Evolutionary conservation across 92 coral and sea anemone species (phyloP), one percentile per base, ranked within the genome.

Genomic region (Porites divaricata): DNA sequence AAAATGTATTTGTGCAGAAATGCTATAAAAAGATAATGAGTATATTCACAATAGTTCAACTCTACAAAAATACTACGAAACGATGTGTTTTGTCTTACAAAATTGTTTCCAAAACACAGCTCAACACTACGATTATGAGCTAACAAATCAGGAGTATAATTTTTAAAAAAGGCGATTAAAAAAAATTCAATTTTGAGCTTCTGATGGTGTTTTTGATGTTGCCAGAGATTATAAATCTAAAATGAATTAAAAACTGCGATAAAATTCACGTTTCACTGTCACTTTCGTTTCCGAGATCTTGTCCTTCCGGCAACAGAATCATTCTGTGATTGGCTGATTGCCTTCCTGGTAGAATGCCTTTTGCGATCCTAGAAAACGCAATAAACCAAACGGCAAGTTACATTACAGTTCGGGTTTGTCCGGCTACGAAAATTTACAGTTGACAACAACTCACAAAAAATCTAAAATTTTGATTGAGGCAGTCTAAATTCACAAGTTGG

Each of bases 241-340:
- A 71, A 71, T 19, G 63, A 59, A 0, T 59, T 35, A 35, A 26
- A 52, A 76, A 49, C 7, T 74, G 4, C 66, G 13, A 26, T 52
- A 8, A n/a, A 19, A 67, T 16, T 24, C 1, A 52, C 24, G 35
- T 17, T 28, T 62, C 49, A 35, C 14, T n/a, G 51, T 82, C 86
- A 82, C 53, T 82, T 82, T 51, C 76, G 76, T 69, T 61, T 82
- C 21, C 28, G 86, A 3, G 86, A 82, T 24, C 86, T 72, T 48
- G 86, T 82, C 62, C 86, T 49, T 21, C 79, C 72, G 19, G 86
- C 75, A 54, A 82, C 79, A 48, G 86, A 82, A 48, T 82, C 86
- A 82, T 82, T 63, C 28, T 51, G 86, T 21, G 63, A 23, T 58
- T 62, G 49, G 15, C 48, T 82, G 2, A 50, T 64, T 63, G 53